These are phyloP conservation scores for Euura lappo DNA, from an alignment of 1,140 invertebrate genomes.

Conservation along the genomic window DNA sequence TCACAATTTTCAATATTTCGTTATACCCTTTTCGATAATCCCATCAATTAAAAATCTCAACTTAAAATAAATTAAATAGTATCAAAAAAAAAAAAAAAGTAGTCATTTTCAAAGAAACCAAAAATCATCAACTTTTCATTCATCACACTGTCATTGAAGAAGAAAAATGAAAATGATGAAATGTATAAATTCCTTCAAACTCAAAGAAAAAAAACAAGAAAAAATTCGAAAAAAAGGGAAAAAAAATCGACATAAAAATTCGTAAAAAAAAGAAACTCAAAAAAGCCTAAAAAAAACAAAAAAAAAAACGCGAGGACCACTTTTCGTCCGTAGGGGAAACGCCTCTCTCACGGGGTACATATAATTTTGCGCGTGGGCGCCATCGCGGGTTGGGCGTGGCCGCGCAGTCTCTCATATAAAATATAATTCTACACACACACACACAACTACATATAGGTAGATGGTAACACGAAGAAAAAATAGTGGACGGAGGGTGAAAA, in stretches of 20 bases:
- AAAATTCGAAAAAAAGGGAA: not conserved
- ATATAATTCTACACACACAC: conserved; percentile 28
- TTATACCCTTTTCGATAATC: too few species aligned
- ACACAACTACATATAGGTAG: not conserved
- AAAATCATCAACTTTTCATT: too few species aligned
- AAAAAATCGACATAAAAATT: conserved; percentile 8
- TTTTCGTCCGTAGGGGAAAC: not conserved
- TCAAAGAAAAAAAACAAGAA: not conserved
- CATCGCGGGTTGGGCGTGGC: conserved; percentile 55
- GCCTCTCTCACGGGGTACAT: conserved; percentile 1
- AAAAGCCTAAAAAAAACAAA: conserved; percentile 14
- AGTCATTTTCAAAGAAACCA: too few species aligned
- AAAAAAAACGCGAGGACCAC: conserved; percentile 12
- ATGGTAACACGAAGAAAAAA: not conserved
- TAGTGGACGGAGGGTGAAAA: too few species aligned
- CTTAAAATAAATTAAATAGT: too few species aligned
- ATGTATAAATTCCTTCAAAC: too few species aligned
- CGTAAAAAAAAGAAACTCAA: not conserved
- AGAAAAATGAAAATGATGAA: too few species aligned
- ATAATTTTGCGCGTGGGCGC: conserved; percentile 40
- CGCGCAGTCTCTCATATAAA: conserved; percentile 56
- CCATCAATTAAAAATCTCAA: too few species aligned
- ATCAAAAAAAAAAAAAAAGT: too few species aligned
- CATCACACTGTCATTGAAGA: too few species aligned
- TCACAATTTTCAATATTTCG: too few species aligned